phyloP scores from a whole-genome alignment of 1,140 invertebrate genomes.

The Diorhabda sublineata region DNA sequence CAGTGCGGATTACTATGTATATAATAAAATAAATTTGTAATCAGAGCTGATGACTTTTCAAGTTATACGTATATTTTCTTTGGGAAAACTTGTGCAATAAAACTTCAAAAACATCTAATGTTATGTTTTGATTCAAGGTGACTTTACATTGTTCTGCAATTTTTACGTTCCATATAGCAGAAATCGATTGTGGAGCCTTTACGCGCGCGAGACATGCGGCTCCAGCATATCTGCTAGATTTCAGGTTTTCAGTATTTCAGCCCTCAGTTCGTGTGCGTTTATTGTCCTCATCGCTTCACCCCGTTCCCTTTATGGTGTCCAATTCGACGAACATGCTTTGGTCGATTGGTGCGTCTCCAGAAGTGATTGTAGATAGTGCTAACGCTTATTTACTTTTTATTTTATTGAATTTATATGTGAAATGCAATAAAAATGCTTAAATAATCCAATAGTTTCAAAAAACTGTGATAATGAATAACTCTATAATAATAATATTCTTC shows the following conservation, averaged over 20 bases:
- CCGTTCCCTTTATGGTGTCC: conserved; percentile 17
- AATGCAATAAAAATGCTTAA: neutral
- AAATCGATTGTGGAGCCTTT: conserved; percentile 12
- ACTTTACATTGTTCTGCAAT: conserved; percentile 2
- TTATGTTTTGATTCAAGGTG: neutral
- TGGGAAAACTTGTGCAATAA: too few relatives aligned
- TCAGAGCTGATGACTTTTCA: too few relatives aligned
- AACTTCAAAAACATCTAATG: too few relatives aligned
- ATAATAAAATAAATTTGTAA: too few relatives aligned
- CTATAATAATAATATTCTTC: conserved; percentile 3
- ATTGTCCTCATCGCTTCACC: conserved; percentile 20
- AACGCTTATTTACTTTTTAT: neutral
- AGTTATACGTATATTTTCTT: too few relatives aligned
- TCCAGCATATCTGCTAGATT: conserved; percentile 6
- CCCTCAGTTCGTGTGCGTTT: conserved; percentile 34
- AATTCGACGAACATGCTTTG: conserved; percentile 1
- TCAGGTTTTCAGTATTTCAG: conserved; percentile 11
- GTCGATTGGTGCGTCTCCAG: neutral
- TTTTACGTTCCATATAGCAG: conserved; percentile 13
- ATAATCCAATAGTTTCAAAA: neutral
- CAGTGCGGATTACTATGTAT: too few relatives aligned
- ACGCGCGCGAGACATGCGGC: conserved; percentile 16
- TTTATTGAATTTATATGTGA: conserved; percentile 14
- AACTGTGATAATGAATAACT: conserved; percentile 17
- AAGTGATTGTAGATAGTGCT: neutral